Base-by-base conservation (phyloP, 23 tunicate species). In the Botrylloides violaceus region DNA sequence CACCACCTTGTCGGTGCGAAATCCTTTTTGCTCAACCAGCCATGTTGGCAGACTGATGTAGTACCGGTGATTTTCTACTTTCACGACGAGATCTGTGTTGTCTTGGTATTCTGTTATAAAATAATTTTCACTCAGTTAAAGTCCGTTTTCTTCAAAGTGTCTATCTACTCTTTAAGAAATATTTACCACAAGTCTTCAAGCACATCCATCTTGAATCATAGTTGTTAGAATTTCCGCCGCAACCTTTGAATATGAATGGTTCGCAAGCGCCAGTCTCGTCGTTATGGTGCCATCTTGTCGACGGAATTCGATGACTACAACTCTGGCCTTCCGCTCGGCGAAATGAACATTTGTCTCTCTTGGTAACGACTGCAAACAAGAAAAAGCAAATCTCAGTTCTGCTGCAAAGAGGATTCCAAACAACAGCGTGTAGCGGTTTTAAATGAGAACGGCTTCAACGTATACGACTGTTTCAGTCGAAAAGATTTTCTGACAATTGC, bases 221-320 rank as follows among this genome's bases (percentile, higher is more conserved):
- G 57, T 68, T 68, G 37, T 68, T 68, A 5, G 74, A 68, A 43
- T 68, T 68, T 68, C 74, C 74, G 9, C 74, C 74, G 57, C 74
- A 68, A 19, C 74, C 74, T 0, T 43, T 26, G 47, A 32, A 68
- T 26, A 32, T 25, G 58, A 68, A 68, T 26, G 56, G 74, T 37
- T 22, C 37, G 2, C 74, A 68, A 4, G 12, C 37, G 36, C 58
- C 58, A 7, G 36, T 0, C 23, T 68, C 30, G 23, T 38, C 56
- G 37, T 68, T 56, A 22, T 68, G 74, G 37, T 68, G 37, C 74
- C 74, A 68, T 68, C 74, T 35, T 38, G 24, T 43, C 4, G 32
- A 55, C 36, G 74, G 58, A 25, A 1, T 23, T 0, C 74, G 63
- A 0, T 56, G 36, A 22, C 37, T 43, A 30, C 74, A 68, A 23